A percentile compares a stretch with the other conserved stretches of the same genome.
Conservation (phyloP, 2,797 vertebrate species). For the Sternarchorhynchus goeldii region DNA sequence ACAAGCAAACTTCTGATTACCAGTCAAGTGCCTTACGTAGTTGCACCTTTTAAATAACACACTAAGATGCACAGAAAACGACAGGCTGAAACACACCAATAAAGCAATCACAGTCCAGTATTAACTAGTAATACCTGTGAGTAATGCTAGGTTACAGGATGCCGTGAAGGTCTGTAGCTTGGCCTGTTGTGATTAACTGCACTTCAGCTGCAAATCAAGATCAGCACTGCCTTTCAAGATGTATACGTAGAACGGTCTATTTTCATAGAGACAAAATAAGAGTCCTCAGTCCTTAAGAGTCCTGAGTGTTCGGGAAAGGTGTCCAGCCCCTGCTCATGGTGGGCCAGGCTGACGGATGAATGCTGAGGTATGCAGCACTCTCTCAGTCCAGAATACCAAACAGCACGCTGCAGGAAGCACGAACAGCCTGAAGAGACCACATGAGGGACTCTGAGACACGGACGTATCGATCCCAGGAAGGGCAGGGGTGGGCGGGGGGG, state of each 20-base stretch:
- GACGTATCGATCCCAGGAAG: slow-evolving; percentile 71
- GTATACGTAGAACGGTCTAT: not conserved
- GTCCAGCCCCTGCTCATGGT: slow-evolving; percentile 50
- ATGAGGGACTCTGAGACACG: slow-evolving; percentile 73
- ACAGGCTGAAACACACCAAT: slow-evolving; percentile 12
- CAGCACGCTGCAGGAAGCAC: slow-evolving; percentile 64
- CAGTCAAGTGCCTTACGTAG: no score
- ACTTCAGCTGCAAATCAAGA: slow-evolving; percentile 18
- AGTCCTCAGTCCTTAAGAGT: slow-evolving; percentile 15
- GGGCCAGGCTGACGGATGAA: slow-evolving; percentile 75
- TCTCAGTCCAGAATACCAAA: slow-evolving; percentile 75
- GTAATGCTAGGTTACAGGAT: not conserved
- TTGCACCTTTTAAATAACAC: not conserved
- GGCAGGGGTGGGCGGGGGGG: slow-evolving; percentile 25
- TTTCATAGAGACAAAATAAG: slow-evolving; percentile 24
- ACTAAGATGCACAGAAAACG: not conserved
- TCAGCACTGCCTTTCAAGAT: not conserved
- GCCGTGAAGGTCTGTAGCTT: slow-evolving; percentile 19
- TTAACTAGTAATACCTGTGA: not conserved
- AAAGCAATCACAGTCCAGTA: slow-evolving; percentile 5
- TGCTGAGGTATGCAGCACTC: slow-evolving; percentile 68
- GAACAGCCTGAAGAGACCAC: slow-evolving; percentile 78
- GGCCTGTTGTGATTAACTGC: slow-evolving; percentile 19
- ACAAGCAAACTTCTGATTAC: no score
- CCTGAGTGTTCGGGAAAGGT: slow-evolving; percentile 46